Evolutionary conservation across 1,140 invertebrate genomes (phyloP), one percentile per base, ranked within the genome.

Genomic region (Drosophila elegans): DNA sequence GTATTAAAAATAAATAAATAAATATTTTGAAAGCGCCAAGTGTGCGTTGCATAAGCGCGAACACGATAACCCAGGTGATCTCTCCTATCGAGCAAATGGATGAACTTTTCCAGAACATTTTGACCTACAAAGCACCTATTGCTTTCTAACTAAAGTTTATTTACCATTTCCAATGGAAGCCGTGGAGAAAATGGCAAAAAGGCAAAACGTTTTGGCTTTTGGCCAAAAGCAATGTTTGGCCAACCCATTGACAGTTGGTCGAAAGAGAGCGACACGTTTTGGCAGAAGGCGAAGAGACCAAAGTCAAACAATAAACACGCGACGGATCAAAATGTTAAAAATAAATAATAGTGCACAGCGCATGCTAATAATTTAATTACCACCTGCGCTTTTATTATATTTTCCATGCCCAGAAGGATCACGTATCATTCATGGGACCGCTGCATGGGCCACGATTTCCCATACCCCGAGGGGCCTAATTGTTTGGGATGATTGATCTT

Each of bases 351-450:
- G 46, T 38, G 21, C 10, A 13, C 21, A 57, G 68, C 51, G 36
- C 46, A 49, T 51, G 45, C 39, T 44, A 74, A 56, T 74, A 74
- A 74, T 74, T 64, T 48, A 74, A 74, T 74, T 74, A 74, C 44
- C 72, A 74, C 42, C 48, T 73, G 61, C 21, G 13, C 12, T 12
- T 27, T 34, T 29, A 46, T 29, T 7, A 34, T 42, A 41, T 71
- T 41, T 16, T 11, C 16, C 34, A 53, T 73, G 53, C 46, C 67
- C 69, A 52, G 67, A 32, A 73, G 69, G 69, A 73, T 73, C 69
- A 73, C 67, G 69, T 45, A 39, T 39, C 12, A 51, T 27, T 25
- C 69, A 73, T 72, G 54, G 55, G 39, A 38, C 60, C 21, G 41
- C 46, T 41, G 62, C 73, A 76, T 76, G 73, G 54, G 32, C 73